A percentile compares a stretch with the other conserved stretches of the same genome.
These are phyloP conservation scores for Rhopalosiphum maidis DNA, from an alignment of 1,140 invertebrate species.

Conservation along the genomic window DNA sequence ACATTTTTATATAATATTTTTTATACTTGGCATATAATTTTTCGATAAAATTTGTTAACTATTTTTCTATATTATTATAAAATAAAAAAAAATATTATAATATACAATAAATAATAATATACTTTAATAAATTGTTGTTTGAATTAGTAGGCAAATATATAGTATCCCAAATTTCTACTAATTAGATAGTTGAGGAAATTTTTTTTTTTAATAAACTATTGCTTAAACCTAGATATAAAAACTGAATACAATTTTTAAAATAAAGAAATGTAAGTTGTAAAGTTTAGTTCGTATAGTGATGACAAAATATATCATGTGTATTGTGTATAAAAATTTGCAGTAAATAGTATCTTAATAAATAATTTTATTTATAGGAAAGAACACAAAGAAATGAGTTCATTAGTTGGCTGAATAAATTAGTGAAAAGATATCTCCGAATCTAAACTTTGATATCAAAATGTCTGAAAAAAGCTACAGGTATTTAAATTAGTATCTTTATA, in stretches of 20 bases:
- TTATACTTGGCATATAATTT: no score
- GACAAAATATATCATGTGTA: no score
- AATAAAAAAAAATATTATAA: background rate
- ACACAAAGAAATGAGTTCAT: background rate
- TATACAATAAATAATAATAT: background rate
- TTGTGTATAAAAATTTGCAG: no score
- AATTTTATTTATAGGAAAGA: background rate
- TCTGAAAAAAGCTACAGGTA: background rate
- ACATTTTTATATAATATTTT: no score
- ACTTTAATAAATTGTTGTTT: background rate
- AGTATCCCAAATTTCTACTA: background rate
- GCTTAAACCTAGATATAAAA: background rate
- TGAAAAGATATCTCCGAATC: background rate
- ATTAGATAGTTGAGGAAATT: background rate
- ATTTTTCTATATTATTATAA: background rate
- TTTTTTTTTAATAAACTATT: background rate
- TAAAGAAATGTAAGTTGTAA: no score
- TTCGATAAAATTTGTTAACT: background rate
- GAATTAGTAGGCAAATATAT: background rate
- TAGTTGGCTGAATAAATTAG: background rate
- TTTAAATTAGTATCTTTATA: background rate
- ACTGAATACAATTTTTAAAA: background rate
- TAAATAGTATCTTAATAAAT: background rate
- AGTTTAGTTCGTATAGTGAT: no score
- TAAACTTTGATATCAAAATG: constrained; percentile 23